Conservation (phyloP, 2,888 invertebrate species). For the Thera britannica region DNA sequence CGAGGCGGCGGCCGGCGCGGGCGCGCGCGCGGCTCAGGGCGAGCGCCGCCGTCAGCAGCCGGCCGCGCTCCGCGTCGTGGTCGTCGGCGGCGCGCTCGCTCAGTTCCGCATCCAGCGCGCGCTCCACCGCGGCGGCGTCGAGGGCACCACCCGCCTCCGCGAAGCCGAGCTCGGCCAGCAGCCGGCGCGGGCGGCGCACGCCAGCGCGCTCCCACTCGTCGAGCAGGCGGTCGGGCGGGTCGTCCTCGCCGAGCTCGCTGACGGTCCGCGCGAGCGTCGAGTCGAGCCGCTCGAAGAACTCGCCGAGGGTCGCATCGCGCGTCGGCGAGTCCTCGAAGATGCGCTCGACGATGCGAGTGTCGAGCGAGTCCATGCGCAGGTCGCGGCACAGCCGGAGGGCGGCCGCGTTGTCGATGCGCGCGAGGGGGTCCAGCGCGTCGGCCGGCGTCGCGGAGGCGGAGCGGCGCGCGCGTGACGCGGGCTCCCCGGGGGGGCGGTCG, state of each 20-base stretch:
- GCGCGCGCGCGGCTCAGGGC: conserved; percentile 87
- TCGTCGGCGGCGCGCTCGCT: conserved; percentile 48
- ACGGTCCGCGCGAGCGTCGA: conserved; percentile 60
- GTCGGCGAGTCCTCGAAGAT: conserved; percentile 62
- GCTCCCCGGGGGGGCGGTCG: conserved; percentile 50
- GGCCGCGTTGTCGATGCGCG: conserved; percentile 63
- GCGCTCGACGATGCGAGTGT: conserved; percentile 63
- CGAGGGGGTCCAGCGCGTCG: conserved; percentile 62
- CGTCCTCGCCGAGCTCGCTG: conserved; percentile 44
- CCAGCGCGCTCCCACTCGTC: conserved; percentile 91
- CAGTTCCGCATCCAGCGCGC: conserved; percentile 66
- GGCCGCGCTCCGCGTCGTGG: conserved; percentile 54
- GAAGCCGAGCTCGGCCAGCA: conserved; percentile 89
- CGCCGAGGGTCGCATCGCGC: conserved; percentile 72
- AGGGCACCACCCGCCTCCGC: conserved; percentile 82
- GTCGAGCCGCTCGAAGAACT: conserved; percentile 74
- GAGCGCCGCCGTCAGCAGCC: conserved; percentile 86
- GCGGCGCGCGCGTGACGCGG: conserved; percentile 60
- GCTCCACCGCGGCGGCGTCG: conserved; percentile 85
- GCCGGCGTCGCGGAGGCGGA: conserved; percentile 52
- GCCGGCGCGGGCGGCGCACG: conserved; percentile 86
- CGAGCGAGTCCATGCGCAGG: conserved; percentile 70
- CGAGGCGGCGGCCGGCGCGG: conserved; percentile 89
- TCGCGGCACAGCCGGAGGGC: conserved; percentile 71
- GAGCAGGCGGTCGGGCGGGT: conserved; percentile 81